Base-by-base conservation (phyloP, 2,888 invertebrate genomes). In the Erebia palarica region DNA sequence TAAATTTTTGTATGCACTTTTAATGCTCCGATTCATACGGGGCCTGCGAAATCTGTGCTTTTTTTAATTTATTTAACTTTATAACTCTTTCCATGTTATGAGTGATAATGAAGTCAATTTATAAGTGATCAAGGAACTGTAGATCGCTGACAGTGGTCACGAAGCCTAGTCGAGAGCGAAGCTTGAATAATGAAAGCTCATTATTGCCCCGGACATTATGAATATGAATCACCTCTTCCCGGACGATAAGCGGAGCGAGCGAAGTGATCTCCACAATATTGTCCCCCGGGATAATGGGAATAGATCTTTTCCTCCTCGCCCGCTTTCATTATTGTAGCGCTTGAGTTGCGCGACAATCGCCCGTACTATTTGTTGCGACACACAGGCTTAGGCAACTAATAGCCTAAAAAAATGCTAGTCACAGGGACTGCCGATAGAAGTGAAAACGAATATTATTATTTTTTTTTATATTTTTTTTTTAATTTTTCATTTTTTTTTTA, bases 191-290 rank as follows among this genome's bases (percentile, higher is more conserved):
- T 78, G 78, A 75, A 77, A 77, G 78, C 75, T 77, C 76, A 79
- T 79, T 78, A 78, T 78, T 77, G 78, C 72, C 73, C 75, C 70
- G 73, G 73, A 69, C 77, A 77, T 77, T 76, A 79, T 80, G 77
- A 80, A 80, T 80, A 80, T 78, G 78, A 79, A 78, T 78, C 75
- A 73, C 76, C 69, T 72, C 75, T 73, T 75, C 71, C 70, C 72
- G 71, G 74, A 73, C 75, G 75, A 75, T 73, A 75, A 75, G 72
- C 70, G 75, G 74, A 74, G 71, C 72, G 69, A 65, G 69, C 74
- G 70, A 75, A 74, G 72, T 76, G 74, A 74, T 75, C 71, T 73
- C 74, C 65, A 66, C 75, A 69, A 76, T 77, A 77, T 74, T 74
- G 75, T 78, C 74, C 74, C 69, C 67, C 69, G 60, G 68, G 72